Conservation (phyloP, 2,888 invertebrate genomes). For the Baronia brevicornis region DNA sequence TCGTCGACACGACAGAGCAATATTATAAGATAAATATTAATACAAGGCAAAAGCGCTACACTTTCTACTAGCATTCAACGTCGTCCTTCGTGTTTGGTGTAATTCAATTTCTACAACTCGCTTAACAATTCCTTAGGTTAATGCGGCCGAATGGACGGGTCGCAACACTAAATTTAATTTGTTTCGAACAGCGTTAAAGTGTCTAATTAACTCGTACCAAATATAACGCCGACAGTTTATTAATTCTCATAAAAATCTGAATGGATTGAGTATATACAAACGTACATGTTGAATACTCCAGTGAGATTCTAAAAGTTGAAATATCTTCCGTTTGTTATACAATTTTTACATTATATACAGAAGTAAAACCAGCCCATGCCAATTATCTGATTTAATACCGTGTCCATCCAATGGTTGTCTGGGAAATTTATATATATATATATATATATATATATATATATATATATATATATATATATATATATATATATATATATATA, state of each 20-base stretch:
- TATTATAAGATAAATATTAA: neutral
- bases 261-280: neutral
- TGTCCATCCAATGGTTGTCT: no score
- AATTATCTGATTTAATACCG: no score
- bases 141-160: conserved; percentile 55
- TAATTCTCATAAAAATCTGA: neutral
- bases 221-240: conserved; percentile 1
- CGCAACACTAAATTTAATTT: conserved; percentile 55
- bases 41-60: conserved; percentile 18
- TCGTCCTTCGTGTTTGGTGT: conserved; percentile 36
- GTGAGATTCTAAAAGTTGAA: no score
- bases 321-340: no score
- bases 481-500: no score
- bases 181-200: conserved; percentile 54
- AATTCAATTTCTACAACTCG: conserved; percentile 56
- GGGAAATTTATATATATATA: no score
- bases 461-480: no score
- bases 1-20: no score
- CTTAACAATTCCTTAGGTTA: conserved; percentile 53
- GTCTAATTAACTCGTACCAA: conserved; percentile 22
- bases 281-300: no score
- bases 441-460: no score
- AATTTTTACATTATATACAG: no score
- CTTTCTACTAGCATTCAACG: conserved; percentile 20
- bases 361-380: no score